Evolutionary conservation across 2,113 vertebrate species (phyloP).

Genomic region (Zapornia atra): DNA sequence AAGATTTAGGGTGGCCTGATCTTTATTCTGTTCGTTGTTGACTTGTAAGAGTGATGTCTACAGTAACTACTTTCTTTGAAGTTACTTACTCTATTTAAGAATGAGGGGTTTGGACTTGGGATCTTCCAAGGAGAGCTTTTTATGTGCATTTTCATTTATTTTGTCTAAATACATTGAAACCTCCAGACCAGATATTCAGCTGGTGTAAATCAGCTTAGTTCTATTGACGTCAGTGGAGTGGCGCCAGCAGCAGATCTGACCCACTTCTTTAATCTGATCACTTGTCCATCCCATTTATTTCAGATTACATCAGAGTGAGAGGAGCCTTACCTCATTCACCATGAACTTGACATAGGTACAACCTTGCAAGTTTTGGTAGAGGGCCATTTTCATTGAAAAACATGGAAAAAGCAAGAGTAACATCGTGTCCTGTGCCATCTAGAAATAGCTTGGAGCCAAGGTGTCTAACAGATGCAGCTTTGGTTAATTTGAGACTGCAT

Average conservation of each 20-base stretch:
- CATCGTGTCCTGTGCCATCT: not conserved
- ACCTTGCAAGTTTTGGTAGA: conserved; percentile 8
- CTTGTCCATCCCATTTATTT: conserved; percentile 60
- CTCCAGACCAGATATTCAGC: conserved; percentile 11
- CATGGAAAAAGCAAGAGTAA: not conserved
- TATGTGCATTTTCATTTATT: conserved; percentile 30
- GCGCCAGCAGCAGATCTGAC: conserved; percentile 16
- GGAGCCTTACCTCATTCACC: conserved; percentile 34
- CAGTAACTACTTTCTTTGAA: not conserved
- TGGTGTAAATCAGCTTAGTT: conserved; percentile 64
- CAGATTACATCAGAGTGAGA: conserved; percentile 50
- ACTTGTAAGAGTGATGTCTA: not conserved
- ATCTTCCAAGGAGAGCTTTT: not conserved
- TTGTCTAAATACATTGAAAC: conserved; percentile 22
- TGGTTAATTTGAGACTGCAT: not conserved
- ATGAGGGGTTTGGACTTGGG: not conserved
- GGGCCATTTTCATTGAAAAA: not conserved
- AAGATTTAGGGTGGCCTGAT: conserved; percentile 29
- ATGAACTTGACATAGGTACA: conserved; percentile 3
- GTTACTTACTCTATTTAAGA: conserved; percentile 22
- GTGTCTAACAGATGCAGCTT: not conserved
- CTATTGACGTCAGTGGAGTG: conserved; percentile 57
- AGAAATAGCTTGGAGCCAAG: not conserved
- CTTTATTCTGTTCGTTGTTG: conserved; percentile 11
- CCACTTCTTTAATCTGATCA: conserved; percentile 68